These are phyloP conservation scores for Deilephila porcellus DNA, from an alignment of 2,888 invertebrate species.

Conservation along the genomic window DNA sequence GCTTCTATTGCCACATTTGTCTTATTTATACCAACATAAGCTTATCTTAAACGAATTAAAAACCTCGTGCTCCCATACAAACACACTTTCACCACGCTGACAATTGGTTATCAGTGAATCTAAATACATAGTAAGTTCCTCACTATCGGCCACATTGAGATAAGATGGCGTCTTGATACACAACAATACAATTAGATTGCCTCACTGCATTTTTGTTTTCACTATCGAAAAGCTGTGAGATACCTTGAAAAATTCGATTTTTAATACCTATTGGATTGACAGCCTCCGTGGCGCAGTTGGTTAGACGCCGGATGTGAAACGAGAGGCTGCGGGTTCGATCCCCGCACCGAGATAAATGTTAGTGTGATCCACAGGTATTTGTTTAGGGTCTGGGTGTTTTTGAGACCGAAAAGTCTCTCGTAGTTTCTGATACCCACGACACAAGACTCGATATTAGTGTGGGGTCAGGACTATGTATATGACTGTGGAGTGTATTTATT, in stretches of 20 bases:
- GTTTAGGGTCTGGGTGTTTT: no score
- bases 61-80: neutral
- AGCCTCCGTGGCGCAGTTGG: no score
- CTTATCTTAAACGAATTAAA: constrained; percentile 26
- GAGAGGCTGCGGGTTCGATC: no score
- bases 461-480: no score
- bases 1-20: neutral
- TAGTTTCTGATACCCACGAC: no score
- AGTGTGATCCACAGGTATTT: no score
- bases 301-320: no score
- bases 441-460: no score
- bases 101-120: constrained; percentile 16
- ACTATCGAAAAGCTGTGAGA: neutral
- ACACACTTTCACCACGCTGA: constrained; percentile 5
- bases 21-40: neutral
- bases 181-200: constrained; percentile 22
- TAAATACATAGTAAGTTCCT: constrained; percentile 20
- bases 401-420: no score
- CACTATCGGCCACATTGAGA: constrained; percentile 16
- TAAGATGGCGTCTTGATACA: constrained; percentile 15
- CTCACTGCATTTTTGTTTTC: neutral
- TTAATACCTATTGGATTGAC: no score
- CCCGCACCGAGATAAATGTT: no score
- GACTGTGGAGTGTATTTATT: no score
- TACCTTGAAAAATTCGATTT: neutral